These are phyloP conservation scores for Pelodytes ibericus DNA, from an alignment of 2,797 vertebrate genomes.

Conservation along the genomic window DNA sequence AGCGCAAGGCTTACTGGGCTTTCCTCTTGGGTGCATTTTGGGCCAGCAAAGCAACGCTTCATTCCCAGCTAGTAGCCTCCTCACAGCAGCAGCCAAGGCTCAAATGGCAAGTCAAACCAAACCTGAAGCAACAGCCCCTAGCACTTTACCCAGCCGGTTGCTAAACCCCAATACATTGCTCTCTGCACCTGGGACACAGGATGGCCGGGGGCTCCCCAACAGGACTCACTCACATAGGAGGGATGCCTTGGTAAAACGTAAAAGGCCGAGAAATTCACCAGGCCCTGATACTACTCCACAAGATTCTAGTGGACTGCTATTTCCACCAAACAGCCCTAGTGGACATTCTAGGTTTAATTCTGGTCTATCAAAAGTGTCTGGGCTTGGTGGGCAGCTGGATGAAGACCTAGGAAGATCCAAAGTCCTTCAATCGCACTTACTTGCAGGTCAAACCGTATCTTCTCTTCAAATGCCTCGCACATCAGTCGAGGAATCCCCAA, in stretches of 20 bases:
- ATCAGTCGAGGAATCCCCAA: constrained; percentile 58
- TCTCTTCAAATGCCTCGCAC: constrained; percentile 48
- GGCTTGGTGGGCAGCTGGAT: constrained; percentile 33
- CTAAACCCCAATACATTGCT: constrained; percentile 59
- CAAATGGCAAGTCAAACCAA: constrained; percentile 82
- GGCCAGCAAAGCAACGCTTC: constrained; percentile 78
- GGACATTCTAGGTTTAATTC: constrained; percentile 62
- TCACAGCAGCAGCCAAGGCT: constrained; percentile 88
- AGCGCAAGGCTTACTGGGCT: constrained; percentile 71
- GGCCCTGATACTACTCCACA: constrained; percentile 63
- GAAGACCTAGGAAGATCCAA: constrained; percentile 50
- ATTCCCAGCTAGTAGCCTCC: constrained; percentile 87
- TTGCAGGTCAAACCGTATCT: constrained; percentile 53
- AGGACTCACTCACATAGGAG: constrained; percentile 43
- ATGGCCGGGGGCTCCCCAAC: constrained; percentile 6
- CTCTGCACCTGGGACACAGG: constrained; percentile 58
- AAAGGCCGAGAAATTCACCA: constrained; percentile 76
- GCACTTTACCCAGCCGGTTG: constrained; percentile 86
- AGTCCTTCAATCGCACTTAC: constrained; percentile 26
- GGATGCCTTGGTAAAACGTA: constrained; percentile 36
- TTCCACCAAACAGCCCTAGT: constrained; percentile 62
- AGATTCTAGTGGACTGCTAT: constrained; percentile 27
- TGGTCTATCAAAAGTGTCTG: constrained; percentile 31
- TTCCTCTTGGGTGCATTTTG: constrained; percentile 75
- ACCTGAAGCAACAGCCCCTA: constrained; percentile 66